phyloP scores from a whole-genome alignment of 2,797 vertebrate genomes.

The Sylvilagus floridanus region DNA sequence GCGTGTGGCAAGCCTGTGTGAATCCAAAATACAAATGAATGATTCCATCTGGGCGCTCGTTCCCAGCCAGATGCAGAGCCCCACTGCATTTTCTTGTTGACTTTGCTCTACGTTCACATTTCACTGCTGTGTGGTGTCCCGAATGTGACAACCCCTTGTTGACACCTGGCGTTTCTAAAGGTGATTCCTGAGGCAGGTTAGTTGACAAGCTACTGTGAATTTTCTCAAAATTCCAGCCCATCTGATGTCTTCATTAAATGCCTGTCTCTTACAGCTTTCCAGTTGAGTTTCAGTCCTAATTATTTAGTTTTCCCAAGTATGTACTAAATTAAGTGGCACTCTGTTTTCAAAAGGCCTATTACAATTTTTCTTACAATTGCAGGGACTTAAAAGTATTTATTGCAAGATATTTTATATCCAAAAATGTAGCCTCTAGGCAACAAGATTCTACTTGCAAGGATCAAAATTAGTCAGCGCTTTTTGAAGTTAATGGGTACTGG shows the following conservation, averaged over 20 bases:
- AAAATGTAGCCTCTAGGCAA: conserved; percentile 57
- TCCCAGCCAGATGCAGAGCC: background rate
- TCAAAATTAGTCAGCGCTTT: conserved; percentile 68
- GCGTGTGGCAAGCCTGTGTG: background rate
- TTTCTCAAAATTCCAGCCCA: background rate
- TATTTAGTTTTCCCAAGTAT: conserved; percentile 71
- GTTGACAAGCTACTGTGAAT: background rate
- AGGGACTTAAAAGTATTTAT: conserved; percentile 63
- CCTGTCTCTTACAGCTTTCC: background rate
- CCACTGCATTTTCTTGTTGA: background rate
- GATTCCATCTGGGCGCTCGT: background rate
- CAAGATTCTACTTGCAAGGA: conserved; percentile 25
- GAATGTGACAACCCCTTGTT: background rate
- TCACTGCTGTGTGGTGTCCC: background rate
- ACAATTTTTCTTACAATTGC: conserved; percentile 62
- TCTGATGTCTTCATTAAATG: background rate
- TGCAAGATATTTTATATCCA: conserved; percentile 22
- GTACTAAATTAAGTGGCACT: background rate
- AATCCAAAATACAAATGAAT: background rate
- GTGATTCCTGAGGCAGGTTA: background rate
- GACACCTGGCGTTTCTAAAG: conserved; percentile 29
- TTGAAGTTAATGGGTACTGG: conserved; percentile 55
- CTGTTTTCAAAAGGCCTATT: conserved; percentile 56
- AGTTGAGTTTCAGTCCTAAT: background rate
- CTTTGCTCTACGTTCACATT: background rate